Evolutionary conservation across 2,888 invertebrate species (phyloP).

Genomic region (Nephrotoma guestfalica): DNA sequence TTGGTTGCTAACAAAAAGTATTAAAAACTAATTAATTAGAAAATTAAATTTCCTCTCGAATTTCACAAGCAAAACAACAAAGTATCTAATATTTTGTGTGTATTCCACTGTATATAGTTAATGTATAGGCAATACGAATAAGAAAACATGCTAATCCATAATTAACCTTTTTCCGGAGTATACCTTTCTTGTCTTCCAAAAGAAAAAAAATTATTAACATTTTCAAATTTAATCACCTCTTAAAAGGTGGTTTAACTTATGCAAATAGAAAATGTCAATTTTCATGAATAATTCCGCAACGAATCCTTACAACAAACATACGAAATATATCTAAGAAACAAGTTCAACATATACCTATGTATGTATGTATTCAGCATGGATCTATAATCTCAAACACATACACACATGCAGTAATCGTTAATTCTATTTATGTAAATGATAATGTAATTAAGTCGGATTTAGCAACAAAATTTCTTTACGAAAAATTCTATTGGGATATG

Average conservation of each 20-base stretch:
- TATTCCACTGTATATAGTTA: not conserved
- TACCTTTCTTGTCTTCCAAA: not conserved
- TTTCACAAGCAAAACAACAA: not conserved
- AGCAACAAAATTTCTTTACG: not conserved
- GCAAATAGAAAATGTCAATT: not conserved
- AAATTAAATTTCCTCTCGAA: not conserved
- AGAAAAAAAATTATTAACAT: not conserved
- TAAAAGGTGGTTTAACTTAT: not conserved
- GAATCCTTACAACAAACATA: not conserved
- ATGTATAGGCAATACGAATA: not conserved
- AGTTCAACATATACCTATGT: not conserved
- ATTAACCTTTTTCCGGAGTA: not conserved
- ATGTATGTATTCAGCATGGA: not conserved
- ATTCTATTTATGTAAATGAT: not conserved
- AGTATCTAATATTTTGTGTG: not conserved
- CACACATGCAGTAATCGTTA: not conserved
- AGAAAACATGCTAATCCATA: not conserved
- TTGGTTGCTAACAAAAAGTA: not conserved
- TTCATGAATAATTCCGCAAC: not conserved
- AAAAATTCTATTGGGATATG: not conserved
- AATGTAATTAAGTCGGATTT: not conserved
- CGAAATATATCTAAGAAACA: not conserved
- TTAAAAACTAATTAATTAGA: not conserved
- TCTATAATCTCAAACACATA: not conserved
- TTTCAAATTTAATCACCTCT: not conserved